A percentile compares a stretch with the other conserved stretches of the same genome.
These are phyloP conservation scores for Sisor rabdophorus DNA, from an alignment of 2,113 vertebrate species.

Conservation along the genomic window DNA sequence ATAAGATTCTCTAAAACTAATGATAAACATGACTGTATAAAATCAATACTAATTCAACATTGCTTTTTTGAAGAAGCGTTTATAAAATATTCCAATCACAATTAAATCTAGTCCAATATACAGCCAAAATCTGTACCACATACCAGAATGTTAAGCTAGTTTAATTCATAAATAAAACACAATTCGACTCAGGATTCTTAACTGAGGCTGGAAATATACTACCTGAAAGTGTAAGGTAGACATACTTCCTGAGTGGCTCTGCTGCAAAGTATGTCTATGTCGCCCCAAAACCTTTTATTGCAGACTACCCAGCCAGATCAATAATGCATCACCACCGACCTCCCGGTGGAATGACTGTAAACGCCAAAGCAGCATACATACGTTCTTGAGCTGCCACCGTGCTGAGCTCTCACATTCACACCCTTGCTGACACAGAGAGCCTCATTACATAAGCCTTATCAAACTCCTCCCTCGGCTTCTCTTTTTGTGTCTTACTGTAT, in stretches of 20 bases:
- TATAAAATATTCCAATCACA: too few species aligned
- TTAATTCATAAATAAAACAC: background rate
- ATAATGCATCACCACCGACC: conserved; percentile 39
- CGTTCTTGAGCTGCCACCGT: conserved; percentile 14
- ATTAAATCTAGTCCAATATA: background rate
- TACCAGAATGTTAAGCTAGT: background rate
- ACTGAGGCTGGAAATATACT: conserved; percentile 25
- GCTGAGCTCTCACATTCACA: conserved; percentile 41
- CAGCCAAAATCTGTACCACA: too few species aligned
- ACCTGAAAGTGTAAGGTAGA: conserved; percentile 69
- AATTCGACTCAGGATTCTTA: background rate
- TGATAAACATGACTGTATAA: too few species aligned
- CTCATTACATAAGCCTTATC: conserved; percentile 62
- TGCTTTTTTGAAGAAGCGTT: too few species aligned
- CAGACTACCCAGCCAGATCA: conserved; percentile 41
- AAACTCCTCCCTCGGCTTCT: conserved; percentile 56
- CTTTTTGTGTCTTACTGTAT: conserved; percentile 41
- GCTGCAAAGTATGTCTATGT: conserved; percentile 62
- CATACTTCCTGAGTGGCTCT: conserved; percentile 61
- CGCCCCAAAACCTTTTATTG: conserved; percentile 25
- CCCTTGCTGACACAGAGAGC: conserved; percentile 48
- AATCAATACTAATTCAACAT: too few species aligned
- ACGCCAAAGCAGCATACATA: conserved; percentile 1
- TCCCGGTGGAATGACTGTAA: conserved; percentile 35
- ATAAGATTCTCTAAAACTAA: too few species aligned